A percentile compares a stretch with the other conserved stretches of the same genome.
Conservation (phyloP, 2,888 invertebrate genomes). For the Syrista parreyssii region DNA sequence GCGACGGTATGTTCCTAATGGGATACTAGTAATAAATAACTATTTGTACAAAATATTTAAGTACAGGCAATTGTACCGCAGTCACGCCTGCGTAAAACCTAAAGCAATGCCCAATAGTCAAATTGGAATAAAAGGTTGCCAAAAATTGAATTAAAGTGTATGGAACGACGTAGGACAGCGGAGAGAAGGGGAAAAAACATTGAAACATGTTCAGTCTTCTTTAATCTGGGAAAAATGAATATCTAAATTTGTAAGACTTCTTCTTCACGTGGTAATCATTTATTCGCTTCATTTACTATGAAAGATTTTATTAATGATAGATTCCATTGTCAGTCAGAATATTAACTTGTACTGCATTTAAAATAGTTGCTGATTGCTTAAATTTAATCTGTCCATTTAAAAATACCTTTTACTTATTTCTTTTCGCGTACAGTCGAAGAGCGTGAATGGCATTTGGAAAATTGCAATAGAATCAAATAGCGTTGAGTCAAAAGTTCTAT, state of each 20-base stretch:
- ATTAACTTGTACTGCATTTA: not conserved
- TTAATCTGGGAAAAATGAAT: not conserved
- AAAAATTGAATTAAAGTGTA: not conserved
- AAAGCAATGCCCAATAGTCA: not conserved
- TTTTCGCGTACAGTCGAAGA: not conserved
- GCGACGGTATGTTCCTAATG: constrained; percentile 12
- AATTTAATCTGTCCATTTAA: not conserved
- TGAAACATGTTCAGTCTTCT: not conserved
- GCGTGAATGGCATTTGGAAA: not conserved
- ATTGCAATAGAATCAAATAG: not conserved
- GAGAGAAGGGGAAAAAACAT: not conserved
- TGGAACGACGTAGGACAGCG: not conserved
- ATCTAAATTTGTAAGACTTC: not conserved
- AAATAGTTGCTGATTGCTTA: not conserved
- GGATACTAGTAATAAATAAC: constrained; percentile 12
- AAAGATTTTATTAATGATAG: too few species aligned
- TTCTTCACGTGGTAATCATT: not conserved
- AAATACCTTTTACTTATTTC: not conserved
- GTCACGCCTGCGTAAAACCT: not conserved
- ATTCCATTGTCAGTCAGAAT: not conserved
- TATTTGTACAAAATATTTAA: constrained; percentile 8
- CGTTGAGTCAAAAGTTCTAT: not conserved
- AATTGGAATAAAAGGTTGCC: not conserved
- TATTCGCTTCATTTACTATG: not conserved
- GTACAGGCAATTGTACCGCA: not conserved